Base-by-base conservation (phyloP, 1,140 invertebrate genomes). In the Drosophila elegans region DNA sequence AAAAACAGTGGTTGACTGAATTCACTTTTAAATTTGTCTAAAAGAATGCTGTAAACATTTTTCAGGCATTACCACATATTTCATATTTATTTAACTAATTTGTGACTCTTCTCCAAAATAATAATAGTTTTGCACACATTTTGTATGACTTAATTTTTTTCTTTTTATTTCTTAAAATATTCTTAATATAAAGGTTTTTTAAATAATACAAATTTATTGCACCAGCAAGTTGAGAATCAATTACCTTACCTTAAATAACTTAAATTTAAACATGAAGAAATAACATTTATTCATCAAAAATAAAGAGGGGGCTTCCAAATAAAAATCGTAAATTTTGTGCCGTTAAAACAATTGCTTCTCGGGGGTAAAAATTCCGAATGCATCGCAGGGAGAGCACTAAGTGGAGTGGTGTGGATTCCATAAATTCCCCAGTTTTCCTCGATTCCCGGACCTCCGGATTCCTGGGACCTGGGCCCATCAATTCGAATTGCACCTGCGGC, bases 401-500 rank as follows among this genome's bases (percentile, higher is more conserved):
- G 38, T 51, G 39, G 29, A 16, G 36, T 29, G 64, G 38, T 68
- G 64, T 42, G 64, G 61, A 68, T 68, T 68, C 64, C 64, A 68
- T 68, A 68, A 68, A 68, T 68, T 68, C 38, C 61, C 29, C 36
- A 48, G 59, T 49, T 41, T 11, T 6, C 11, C 45, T 7, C 12
- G 46, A 48, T n/a, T 21, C 45, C 46, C 7, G n/a, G 13, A 36
- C n/a, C 32, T 34, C 21, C 16, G 29, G 60, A 41, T 64, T 64
- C 63, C 45, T 21, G 36, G 55, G 32, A 16, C 4, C 29, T 11
- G 49, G 42, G 66, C 68, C 67, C 73, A 76, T 76, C 61, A 76
- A 76, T 76, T 76, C 61, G 73, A 67, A 56, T 76, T 75, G 54
- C 73, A 76, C 73, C 73, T 76, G 73, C 73, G 61, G 73, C 51